Base-by-base conservation (phyloP, 2,888 invertebrate genomes). In the Phrixothrix hirtus region DNA sequence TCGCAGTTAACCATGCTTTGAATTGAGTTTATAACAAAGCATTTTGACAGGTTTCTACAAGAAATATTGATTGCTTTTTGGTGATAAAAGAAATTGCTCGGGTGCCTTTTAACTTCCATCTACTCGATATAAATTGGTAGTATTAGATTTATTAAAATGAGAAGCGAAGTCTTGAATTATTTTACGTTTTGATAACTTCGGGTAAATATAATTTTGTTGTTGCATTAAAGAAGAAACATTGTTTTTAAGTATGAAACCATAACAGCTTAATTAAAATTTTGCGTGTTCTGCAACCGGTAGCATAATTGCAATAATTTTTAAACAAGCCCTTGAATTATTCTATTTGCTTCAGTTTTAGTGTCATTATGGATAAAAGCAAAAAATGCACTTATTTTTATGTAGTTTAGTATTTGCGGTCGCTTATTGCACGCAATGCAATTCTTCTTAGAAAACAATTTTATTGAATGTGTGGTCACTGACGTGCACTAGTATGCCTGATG, bases 221-320 rank as follows among this genome's bases (percentile, higher is more conserved):
- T n/a, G n/a, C n/a, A n/a, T n/a, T n/a, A n/a, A n/a, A n/a, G n/a
- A n/a, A n/a, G n/a, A n/a, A n/a, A n/a, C n/a, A n/a, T n/a, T n/a
- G n/a, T n/a, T n/a, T n/a, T n/a, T n/a, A n/a, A n/a, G n/a, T n/a
- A n/a, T n/a, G n/a, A n/a, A n/a, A n/a, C n/a, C n/a, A n/a, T 36
- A 36, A 36, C 21, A 12, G 39, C 45, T 52, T 52, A 52, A 52
- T 52, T 52, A 52, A 46, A 17, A 31, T 41, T 45, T 46, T 34
- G 46, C 52, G 46, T 52, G 52, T 41, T 26, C 17, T 34, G 34
- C 34, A 21, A 52, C 29, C 41, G 17, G 45, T 52, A 38, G 44
- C 34, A 29, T 50, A 50, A 50, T 52, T 41, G 46, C 45, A 13
- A 38, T 45, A 41, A 45, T 35, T 52, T 42, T 35, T 32, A 41